A percentile compares a stretch with the other conserved stretches of the same genome.
Evolutionary conservation across 2,797 vertebrate species (phyloP).

Genomic region (Eptatretus atami): DNA sequence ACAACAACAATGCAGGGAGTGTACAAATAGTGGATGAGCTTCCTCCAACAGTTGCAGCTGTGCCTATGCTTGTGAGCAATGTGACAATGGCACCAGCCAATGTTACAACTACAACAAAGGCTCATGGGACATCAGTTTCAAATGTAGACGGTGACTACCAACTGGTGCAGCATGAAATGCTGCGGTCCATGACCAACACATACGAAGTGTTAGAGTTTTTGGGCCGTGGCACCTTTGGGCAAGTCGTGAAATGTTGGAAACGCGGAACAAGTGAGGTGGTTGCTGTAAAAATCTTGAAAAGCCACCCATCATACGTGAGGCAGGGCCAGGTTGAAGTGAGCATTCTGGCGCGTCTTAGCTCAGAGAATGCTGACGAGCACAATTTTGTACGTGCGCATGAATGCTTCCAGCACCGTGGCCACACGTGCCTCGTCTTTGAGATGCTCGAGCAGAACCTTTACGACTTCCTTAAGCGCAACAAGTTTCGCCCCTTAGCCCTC

Average conservation of each 20-base stretch:
- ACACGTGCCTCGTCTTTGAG: slow-evolving; percentile 96
- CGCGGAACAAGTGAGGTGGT: slow-evolving; percentile 93
- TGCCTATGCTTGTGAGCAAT: slow-evolving; percentile 70
- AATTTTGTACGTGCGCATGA: slow-evolving; percentile 91
- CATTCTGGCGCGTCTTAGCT: slow-evolving; percentile 84
- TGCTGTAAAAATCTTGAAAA: slow-evolving; percentile 97
- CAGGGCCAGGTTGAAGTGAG: slow-evolving; percentile 97
- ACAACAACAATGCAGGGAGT: slow-evolving; percentile 62
- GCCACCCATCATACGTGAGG: slow-evolving; percentile 80
- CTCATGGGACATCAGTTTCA: slow-evolving; percentile 29
- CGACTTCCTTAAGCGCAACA: slow-evolving; percentile 97
- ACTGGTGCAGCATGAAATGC: slow-evolving; percentile 83
- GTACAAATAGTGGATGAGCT: slow-evolving; percentile 85
- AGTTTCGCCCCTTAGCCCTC: slow-evolving; percentile 88
- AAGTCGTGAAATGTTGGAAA: slow-evolving; percentile 98
- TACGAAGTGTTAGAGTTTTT: slow-evolving; percentile 90
- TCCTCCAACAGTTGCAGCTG: slow-evolving; percentile 55
- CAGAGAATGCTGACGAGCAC: slow-evolving; percentile 82
- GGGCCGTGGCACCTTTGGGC: slow-evolving; percentile 78
- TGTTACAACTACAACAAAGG: slow-evolving; percentile 53
- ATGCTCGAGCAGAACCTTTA: slow-evolving; percentile 99
- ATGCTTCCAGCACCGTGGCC: slow-evolving; percentile 99
- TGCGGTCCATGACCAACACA: slow-evolving; percentile 97
- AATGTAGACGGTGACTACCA: slow-evolving; percentile 94
- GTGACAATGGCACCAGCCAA: slow-evolving; percentile 51